These are phyloP conservation scores for Daboia siamensis DNA, from an alignment of 2,113 vertebrate genomes.

Conservation along the genomic window DNA sequence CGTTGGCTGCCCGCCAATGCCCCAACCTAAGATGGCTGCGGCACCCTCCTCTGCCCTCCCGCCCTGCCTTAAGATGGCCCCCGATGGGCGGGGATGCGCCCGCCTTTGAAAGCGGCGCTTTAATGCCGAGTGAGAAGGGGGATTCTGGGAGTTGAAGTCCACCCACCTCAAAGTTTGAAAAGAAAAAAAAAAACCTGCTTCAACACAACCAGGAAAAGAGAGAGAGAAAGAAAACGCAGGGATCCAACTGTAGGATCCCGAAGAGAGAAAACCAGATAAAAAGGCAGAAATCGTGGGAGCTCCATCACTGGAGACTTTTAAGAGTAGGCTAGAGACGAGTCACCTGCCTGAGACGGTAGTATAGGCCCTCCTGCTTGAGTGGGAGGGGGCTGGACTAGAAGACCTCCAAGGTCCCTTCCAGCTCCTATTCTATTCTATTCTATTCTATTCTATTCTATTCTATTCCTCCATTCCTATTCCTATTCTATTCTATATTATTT, in stretches of 20 bases:
- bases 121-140: not conserved
- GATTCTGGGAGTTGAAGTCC: not conserved
- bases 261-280: not conserved
- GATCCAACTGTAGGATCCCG: not conserved
- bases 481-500: too few species aligned
- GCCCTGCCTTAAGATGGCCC: not conserved
- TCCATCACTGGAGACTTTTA: too few species aligned
- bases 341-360: too few species aligned
- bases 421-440: too few species aligned
- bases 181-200: not conserved
- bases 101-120: not conserved
- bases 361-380: too few species aligned
- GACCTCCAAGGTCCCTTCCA: too few species aligned
- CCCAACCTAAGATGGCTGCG: not conserved
- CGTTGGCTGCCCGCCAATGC: not conserved
- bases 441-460: too few species aligned
- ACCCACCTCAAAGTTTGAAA: not conserved
- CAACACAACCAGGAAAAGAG: not conserved
- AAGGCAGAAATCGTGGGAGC: too few species aligned
- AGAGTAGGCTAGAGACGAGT: too few species aligned
- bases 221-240: too few species aligned
- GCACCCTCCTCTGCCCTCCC: accelerated
- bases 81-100: not conserved
- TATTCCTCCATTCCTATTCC: too few species aligned
- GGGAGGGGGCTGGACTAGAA: too few species aligned